Evolutionary conservation across 2,888 invertebrate species (phyloP).

Genomic region (Agriopis leucophaearia): DNA sequence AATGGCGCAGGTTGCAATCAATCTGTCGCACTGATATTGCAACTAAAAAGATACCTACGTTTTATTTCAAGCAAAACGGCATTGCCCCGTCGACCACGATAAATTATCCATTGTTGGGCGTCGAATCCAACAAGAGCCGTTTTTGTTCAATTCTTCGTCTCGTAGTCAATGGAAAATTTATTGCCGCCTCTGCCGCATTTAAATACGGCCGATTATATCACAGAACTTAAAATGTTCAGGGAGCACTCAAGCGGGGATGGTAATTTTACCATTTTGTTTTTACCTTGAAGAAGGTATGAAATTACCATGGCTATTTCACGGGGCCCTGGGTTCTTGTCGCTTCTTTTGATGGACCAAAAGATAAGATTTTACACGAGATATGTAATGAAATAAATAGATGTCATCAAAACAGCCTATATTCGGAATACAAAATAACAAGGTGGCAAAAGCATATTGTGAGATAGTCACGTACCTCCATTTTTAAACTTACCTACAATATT

Average conservation of each 20-base stretch:
- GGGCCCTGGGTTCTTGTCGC: slow-evolving; percentile 21
- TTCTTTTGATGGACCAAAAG: slow-evolving; percentile 11
- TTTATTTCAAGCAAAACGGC: slow-evolving; percentile 69
- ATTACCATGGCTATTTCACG: slow-evolving; percentile 56
- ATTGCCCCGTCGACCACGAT: slow-evolving; percentile 75
- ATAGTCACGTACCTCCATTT: background rate
- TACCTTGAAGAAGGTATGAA: slow-evolving; percentile 54
- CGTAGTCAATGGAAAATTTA: slow-evolving; percentile 84
- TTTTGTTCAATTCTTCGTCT: slow-evolving; percentile 85
- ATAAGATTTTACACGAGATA: background rate
- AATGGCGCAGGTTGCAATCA: slow-evolving; percentile 44
- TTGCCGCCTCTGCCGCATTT: slow-evolving; percentile 79
- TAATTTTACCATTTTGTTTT: slow-evolving; percentile 70
- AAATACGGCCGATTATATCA: slow-evolving; percentile 82
- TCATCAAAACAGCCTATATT: background rate
- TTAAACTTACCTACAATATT: background rate
- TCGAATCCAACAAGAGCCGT: slow-evolving; percentile 80
- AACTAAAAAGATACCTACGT: slow-evolving; percentile 56
- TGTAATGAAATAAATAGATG: background rate
- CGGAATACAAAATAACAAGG: background rate
- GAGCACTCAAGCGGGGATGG: slow-evolving; percentile 69
- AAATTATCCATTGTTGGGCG: slow-evolving; percentile 83
- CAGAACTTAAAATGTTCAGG: slow-evolving; percentile 71
- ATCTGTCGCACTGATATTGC: slow-evolving; percentile 28
- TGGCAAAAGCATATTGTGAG: background rate